phyloP scores from a whole-genome alignment of 2,888 invertebrate species.

The Xanthostigma xanthostigma region DNA sequence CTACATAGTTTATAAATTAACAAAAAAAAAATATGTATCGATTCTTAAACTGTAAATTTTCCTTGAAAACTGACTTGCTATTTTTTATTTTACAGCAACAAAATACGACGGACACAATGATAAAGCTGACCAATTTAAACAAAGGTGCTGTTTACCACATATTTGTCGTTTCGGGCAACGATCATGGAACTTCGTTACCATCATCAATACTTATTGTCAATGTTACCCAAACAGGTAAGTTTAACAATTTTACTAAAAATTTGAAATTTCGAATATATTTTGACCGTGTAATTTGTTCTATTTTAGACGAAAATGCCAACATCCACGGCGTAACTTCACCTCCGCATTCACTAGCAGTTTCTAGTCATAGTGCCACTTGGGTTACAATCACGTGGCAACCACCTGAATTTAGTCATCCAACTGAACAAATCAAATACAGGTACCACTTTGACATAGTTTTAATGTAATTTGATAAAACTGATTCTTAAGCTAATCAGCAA shows the following conservation, averaged over 20 bases:
- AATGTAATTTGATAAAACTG: not conserved
- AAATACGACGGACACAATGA: conserved; percentile 49
- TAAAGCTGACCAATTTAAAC: conserved; percentile 46
- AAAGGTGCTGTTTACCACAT: conserved; percentile 58
- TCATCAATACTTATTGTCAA: conserved; percentile 67
- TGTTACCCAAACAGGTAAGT: conserved; percentile 39
- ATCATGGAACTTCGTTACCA: conserved; percentile 65
- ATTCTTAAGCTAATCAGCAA: not conserved
- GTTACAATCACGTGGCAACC: conserved; percentile 73
- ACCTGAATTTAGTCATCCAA: conserved; percentile 66
- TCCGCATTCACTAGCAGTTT: conserved; percentile 63
- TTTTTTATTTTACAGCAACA: conserved; percentile 39
- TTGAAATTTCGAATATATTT: not conserved
- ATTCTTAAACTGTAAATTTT: not conserved
- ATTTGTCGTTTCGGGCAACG: conserved; percentile 64
- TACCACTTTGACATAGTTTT: conserved; percentile 20
- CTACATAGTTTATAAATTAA: too few relatives aligned
- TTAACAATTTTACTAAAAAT: not conserved
- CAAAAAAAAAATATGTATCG: too few relatives aligned
- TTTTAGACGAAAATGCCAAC: conserved; percentile 4
- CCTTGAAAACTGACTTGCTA: not conserved
- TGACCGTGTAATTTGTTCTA: not conserved
- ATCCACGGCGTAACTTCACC: conserved; percentile 57
- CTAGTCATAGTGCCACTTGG: conserved; percentile 69
- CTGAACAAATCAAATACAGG: conserved; percentile 63